Conservation (phyloP, 2,888 invertebrate species). For the Caenorhabditis uteleia region DNA sequence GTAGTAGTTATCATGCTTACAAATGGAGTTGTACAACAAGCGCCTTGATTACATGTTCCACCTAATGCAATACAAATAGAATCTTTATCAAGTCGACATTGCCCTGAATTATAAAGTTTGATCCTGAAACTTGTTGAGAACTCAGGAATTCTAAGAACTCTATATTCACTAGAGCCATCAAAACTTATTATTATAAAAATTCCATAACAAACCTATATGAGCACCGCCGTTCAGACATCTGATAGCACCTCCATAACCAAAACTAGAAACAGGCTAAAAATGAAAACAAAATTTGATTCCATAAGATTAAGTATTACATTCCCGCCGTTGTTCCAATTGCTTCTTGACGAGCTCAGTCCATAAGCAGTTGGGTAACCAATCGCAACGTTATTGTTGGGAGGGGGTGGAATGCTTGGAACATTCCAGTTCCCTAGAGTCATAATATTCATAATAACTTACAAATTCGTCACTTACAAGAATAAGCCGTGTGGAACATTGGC, state of each 20-base stretch:
- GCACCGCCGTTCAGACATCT: constrained; percentile 56
- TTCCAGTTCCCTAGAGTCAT: constrained; percentile 4
- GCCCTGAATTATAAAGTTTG: constrained; percentile 9
- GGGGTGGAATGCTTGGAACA: constrained; percentile 6
- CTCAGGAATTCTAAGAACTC: too few species aligned
- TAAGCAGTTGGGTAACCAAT: constrained; percentile 61
- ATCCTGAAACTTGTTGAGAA: not conserved
- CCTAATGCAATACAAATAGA: constrained; percentile 58
- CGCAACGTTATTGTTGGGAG: constrained; percentile 53
- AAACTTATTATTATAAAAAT: too few species aligned
- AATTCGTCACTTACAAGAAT: too few species aligned
- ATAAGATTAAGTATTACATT: constrained; percentile 6
- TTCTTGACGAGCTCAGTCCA: constrained; percentile 41
- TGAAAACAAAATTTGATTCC: not conserved
- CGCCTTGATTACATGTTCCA: constrained; percentile 51
- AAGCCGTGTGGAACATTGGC: too few species aligned
- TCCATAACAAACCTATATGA: constrained; percentile 37
- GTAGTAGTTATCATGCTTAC: constrained; percentile 28
- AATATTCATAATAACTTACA: too few species aligned
- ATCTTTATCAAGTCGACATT: constrained; percentile 48
- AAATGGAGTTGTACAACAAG: constrained; percentile 59
- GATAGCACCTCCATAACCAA: constrained; percentile 44
- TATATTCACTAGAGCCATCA: too few species aligned
- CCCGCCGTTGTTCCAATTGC: constrained; percentile 9
- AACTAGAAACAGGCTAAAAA: constrained; percentile 40